phyloP scores from a whole-genome alignment of 2,113 vertebrate genomes.

The Atractosteus spatula region DNA sequence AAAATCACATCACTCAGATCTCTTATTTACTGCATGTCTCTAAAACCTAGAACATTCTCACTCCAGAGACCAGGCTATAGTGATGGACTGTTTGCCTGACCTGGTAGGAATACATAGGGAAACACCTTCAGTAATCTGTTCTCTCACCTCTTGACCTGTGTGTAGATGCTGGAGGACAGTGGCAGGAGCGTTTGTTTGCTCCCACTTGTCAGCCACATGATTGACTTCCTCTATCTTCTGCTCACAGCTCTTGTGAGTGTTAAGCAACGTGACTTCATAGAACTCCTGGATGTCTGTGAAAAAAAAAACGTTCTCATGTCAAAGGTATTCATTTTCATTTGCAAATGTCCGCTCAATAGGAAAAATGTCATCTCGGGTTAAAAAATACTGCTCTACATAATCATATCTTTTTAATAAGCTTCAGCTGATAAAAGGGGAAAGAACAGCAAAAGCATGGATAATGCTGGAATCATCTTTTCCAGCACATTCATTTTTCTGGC shows the following conservation, averaged over 20 bases:
- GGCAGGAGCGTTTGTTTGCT: slow-evolving; percentile 63
- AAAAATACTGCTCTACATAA: too few relatives aligned
- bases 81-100: too few relatives aligned
- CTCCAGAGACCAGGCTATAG: too few relatives aligned
- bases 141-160: slow-evolving; percentile 60
- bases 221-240: slow-evolving; percentile 87
- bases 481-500: not conserved
- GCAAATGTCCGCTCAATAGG: too few relatives aligned
- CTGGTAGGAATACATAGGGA: too few relatives aligned
- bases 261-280: slow-evolving; percentile 88
- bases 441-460: not conserved
- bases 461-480: not conserved
- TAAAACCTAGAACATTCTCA: too few relatives aligned
- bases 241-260: slow-evolving; percentile 84
- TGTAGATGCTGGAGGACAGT: slow-evolving; percentile 49
- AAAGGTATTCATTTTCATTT: not conserved
- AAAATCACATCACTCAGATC: too few relatives aligned
- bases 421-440: too few relatives aligned
- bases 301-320: slow-evolving; percentile 28
- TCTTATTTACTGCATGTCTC: too few relatives aligned
- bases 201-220: slow-evolving; percentile 83
- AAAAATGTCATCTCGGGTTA: too few relatives aligned
- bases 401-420: too few relatives aligned
- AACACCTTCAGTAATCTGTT: slow-evolving; percentile 35
- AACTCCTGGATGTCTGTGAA: slow-evolving; percentile 92